These are phyloP conservation scores for Loriculus beryllinus DNA, from an alignment of 2,797 vertebrate genomes.

Conservation along the genomic window DNA sequence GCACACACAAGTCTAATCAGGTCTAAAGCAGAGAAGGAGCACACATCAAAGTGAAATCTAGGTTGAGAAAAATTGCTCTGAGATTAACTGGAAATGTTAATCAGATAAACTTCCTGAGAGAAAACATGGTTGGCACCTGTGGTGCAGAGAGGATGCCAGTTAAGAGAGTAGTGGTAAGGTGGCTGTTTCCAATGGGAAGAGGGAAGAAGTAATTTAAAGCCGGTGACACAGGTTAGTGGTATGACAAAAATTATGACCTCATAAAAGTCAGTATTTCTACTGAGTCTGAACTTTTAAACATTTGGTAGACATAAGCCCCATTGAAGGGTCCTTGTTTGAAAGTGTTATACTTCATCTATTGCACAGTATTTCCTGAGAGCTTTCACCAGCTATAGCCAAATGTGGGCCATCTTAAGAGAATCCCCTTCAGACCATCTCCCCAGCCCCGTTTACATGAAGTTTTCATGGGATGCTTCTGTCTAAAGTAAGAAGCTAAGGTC, in stretches of 20 bases:
- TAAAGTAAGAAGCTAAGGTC: background rate
- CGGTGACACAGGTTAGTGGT: background rate
- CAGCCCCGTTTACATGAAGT: background rate
- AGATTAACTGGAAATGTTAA: slow-evolving; percentile 40
- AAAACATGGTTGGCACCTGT: background rate
- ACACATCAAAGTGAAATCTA: background rate
- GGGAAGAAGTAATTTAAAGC: background rate
- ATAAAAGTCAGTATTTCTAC: background rate
- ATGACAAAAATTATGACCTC: background rate
- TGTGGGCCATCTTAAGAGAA: background rate
- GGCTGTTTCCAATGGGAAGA: background rate
- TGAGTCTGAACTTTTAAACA: background rate
- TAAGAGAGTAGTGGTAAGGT: background rate
- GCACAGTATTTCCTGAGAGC: background rate
- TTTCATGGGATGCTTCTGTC: background rate
- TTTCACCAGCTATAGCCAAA: background rate
- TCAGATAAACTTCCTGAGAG: background rate
- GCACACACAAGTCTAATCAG: background rate
- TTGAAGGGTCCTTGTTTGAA: background rate
- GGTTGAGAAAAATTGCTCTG: background rate
- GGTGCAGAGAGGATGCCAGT: background rate
- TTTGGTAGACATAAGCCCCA: background rate
- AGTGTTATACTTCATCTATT: background rate
- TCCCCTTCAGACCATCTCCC: background rate
- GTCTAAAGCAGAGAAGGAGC: background rate